These are phyloP conservation scores for Centropristis striata DNA, from an alignment of 2,113 vertebrate species.

Conservation along the genomic window DNA sequence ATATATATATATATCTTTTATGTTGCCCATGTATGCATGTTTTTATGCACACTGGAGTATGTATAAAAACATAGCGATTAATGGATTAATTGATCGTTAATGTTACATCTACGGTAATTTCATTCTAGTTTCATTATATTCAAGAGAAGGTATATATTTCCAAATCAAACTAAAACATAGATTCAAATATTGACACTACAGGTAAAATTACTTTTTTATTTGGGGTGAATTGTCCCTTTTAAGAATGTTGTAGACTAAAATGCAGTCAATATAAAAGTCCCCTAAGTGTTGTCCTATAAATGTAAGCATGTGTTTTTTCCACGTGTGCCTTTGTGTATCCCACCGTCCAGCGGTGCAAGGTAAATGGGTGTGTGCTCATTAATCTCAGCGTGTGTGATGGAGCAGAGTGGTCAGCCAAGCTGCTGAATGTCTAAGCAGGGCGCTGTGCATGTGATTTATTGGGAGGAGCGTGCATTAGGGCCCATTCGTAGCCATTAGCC, in stretches of 20 bases:
- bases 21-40: too few relatives aligned
- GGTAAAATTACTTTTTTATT: too few relatives aligned
- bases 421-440: constrained; percentile 81
- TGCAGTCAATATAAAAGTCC: constrained; percentile 35
- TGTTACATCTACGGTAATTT: too few relatives aligned
- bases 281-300: constrained; percentile 16
- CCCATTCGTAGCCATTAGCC: constrained; percentile 76
- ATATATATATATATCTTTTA: too few relatives aligned
- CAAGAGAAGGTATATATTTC: too few relatives aligned
- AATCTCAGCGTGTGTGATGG: constrained; percentile 77
- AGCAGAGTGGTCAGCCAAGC: constrained; percentile 76
- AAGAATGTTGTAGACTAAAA: constrained; percentile 6
- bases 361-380: constrained; percentile 83
- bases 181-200: too few relatives aligned
- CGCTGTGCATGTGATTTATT: constrained; percentile 82
- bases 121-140: too few relatives aligned
- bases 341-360: constrained; percentile 72
- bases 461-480: constrained; percentile 75
- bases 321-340: constrained; percentile 42
- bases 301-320: constrained; percentile 23
- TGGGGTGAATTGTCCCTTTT: background rate
- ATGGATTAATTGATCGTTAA: too few relatives aligned
- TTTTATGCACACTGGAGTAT: too few relatives aligned
- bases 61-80: too few relatives aligned
- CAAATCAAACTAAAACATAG: too few relatives aligned